Percentiles rank a stretch among this genome's conserved stretches.
These are phyloP conservation scores for Drosophila phalerata DNA, from an alignment of 2,888 invertebrate species.

Conservation along the genomic window DNA sequence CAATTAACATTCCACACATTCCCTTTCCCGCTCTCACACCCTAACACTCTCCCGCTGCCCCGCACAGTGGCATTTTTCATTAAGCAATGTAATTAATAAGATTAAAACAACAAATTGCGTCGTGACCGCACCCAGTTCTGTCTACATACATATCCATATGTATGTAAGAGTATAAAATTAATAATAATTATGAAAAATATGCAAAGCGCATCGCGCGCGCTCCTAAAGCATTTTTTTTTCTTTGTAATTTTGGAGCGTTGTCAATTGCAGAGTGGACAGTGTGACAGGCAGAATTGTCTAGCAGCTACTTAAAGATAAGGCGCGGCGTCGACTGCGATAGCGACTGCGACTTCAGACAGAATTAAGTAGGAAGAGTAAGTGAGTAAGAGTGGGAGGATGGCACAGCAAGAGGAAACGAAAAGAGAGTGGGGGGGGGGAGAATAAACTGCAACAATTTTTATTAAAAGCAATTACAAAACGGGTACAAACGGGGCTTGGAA, in stretches of 20 bases:
- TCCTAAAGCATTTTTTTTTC: slow-evolving; percentile 59
- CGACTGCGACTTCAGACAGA: slow-evolving; percentile 35
- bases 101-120: slow-evolving; percentile 79
- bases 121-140: slow-evolving; percentile 73
- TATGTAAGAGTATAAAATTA: slow-evolving; percentile 28
- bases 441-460: slow-evolving; percentile 73
- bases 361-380: slow-evolving; percentile 29
- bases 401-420: background rate
- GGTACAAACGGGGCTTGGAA: slow-evolving; percentile 67
- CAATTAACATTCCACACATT: slow-evolving; percentile 69
- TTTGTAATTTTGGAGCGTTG: slow-evolving; percentile 62
- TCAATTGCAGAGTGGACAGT: slow-evolving; percentile 39
- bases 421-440: slow-evolving; percentile 15
- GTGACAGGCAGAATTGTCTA: slow-evolving; percentile 56
- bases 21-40: slow-evolving; percentile 3
- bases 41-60: background rate
- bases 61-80: slow-evolving; percentile 58
- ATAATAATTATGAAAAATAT: slow-evolving; percentile 65
- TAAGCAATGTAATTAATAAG: slow-evolving; percentile 80
- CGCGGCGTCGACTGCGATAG: slow-evolving; percentile 12
- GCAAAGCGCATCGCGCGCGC: slow-evolving; percentile 78
- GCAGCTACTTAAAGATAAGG: slow-evolving; percentile 55
- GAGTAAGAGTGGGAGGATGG: slow-evolving; percentile 21
- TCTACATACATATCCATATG: slow-evolving; percentile 1
- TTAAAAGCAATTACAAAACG: slow-evolving; percentile 79